Base-by-base conservation (phyloP, 2,888 invertebrate genomes). In the Limnephilus marmoratus region DNA sequence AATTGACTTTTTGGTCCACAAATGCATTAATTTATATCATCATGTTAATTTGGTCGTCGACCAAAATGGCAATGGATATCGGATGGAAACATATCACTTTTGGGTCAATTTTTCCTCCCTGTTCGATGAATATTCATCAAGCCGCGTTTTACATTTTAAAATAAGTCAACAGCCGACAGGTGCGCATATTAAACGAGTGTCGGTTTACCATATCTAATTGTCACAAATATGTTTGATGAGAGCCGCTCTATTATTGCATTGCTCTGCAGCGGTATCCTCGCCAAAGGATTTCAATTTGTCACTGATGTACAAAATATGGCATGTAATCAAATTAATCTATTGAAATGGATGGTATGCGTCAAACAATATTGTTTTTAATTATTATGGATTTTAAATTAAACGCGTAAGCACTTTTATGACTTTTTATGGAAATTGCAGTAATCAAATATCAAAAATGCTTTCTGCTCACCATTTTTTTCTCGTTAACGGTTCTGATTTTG, bases 101-200 rank as follows among this genome's bases (percentile, higher is more conserved):
- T 34, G 31, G 90, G 53, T 88, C 68, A 82, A 82, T 90, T 90
- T 90, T 90, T 90, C 41, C 41, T 45, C 45, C 68, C 68, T 3
- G 90, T 45, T 29, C 80, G 82, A 81, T 90, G 82, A 90, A 90
- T 90, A 90, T 90, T 90, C 90, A 90, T 90, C 12, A n/a, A 3
- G 49, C 11, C 45, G 13, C 41, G 31, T 34, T 90, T 82, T 82
- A 82, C 82, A 90, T 82, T 81, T 82, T 31, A 90, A 90, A 90
- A 90, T 82, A 49, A 90, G 81, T 82, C 81, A 45, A 90, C 90
- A 45, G 82, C 81, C 49, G 53, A 82, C 90, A 82, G 81, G 90
- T 49, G 90, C 82, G 45, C 82, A 82, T 82, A 49, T 90, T 90
- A n/a, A 82, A 24, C 18, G 45, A 41, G 49, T 49, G 45, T 81